Percentiles rank a stretch among this genome's conserved stretches.
Evolutionary conservation across 1,140 invertebrate genomes (phyloP).

Genomic region (Frieseomelitta varia): DNA sequence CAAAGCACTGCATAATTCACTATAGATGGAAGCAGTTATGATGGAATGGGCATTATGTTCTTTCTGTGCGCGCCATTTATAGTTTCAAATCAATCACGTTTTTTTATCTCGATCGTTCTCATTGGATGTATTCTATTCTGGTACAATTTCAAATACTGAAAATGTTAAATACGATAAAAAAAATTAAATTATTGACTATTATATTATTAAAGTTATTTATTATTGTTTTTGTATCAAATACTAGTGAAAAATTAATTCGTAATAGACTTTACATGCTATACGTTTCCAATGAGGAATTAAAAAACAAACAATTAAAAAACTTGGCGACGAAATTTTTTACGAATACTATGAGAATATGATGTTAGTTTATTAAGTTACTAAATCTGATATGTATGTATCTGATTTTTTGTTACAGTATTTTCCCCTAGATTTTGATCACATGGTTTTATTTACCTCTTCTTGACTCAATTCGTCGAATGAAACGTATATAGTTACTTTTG

Average conservation of each 20-base stretch:
- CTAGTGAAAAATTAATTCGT: not conserved
- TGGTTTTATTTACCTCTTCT: no score
- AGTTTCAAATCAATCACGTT: not conserved
- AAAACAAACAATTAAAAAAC: not conserved
- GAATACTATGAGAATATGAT: no score
- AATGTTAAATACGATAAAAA: not conserved
- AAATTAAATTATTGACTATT: not conserved
- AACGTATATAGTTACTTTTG: slow-evolving; percentile 21
- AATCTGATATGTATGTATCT: not conserved
- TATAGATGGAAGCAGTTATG: slow-evolving; percentile 5
- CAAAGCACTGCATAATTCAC: slow-evolving; percentile 1
- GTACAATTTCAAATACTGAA: not conserved
- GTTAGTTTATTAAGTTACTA: not conserved
- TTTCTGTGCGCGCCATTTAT: not conserved
- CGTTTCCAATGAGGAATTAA: not conserved
- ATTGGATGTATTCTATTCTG: not conserved
- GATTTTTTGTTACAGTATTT: not conserved
- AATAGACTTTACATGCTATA: not conserved
- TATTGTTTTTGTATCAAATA: not conserved
- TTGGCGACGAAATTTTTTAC: no score
- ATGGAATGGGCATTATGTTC: not conserved
- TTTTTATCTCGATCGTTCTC: not conserved
- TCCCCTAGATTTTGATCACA: no score
- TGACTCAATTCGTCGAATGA: not conserved
- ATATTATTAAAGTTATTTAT: not conserved